Evolutionary conservation across 2,888 invertebrate genomes (phyloP), one percentile per base, ranked within the genome.

Genomic region (Chironomus riparius): DNA sequence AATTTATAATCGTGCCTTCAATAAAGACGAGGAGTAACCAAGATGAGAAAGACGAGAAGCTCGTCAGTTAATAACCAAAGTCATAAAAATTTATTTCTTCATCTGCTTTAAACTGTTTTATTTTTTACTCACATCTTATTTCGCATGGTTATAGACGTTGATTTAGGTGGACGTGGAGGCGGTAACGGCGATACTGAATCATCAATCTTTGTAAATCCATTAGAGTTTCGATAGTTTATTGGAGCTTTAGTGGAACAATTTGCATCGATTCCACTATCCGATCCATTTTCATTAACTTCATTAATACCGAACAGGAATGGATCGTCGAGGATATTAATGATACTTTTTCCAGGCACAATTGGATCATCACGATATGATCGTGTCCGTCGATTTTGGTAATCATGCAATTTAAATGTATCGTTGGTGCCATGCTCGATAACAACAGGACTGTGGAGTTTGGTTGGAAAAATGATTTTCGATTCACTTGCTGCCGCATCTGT

Each of bases 391-490:
- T 68, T 76, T 38, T 68, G 50, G 56, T 56, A 76, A 24, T 76
- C 76, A 21, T 22, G 62, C 18, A 76, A 47, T 48, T 69, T 76
- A 21, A 69, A 76, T 12, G 76, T 76, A 56, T 76, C 76, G 18
- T 68, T 24, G 1, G 76, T 28, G 2, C 61, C 69, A 50, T 69
- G 56, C n/a, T 68, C 69, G 47, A 76, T 76, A 22, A 76, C 76
- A 12, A 76, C 76, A 6, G 76, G 76, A 76, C 76, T 76, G 69
- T 76, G 76, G 18, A 76, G 38, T 56, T 76, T 76, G 6, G 76
- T 76, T 15, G 76, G 76, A 62, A 76, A 76, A 69, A 76, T 76
- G 12, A 76, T 76, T 50, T 15, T 68, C 61, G 76, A 76, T n/a
- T 74, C 74, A 28, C 15, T 47, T 10, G 12, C 65, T 13, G 10